phyloP scores from a whole-genome alignment of 2,888 invertebrate species.

The Leptogaster cylindrica region DNA sequence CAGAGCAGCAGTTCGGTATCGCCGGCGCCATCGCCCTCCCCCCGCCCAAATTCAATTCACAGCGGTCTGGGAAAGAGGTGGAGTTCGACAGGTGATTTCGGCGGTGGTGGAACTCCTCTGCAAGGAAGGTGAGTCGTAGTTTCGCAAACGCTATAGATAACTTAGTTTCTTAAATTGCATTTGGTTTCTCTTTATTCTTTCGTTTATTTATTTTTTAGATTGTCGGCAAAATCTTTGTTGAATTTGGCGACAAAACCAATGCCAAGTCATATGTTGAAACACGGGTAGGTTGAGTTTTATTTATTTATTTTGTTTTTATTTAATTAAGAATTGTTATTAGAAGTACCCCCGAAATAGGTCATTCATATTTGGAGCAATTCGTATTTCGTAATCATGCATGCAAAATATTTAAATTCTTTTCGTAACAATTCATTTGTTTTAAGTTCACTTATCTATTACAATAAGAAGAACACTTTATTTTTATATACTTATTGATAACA shows the following conservation, averaged over 20 bases:
- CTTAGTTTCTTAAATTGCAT: conserved; percentile 28
- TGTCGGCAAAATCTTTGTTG: conserved; percentile 74
- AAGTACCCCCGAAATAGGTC: too few species aligned
- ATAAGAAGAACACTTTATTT: too few species aligned
- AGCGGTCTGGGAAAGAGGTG: conserved; percentile 71
- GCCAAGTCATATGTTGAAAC: conserved; percentile 69
- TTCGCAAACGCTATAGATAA: too few species aligned
- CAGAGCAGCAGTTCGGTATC: conserved; percentile 83
- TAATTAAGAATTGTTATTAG: conserved; percentile 47
- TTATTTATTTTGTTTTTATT: conserved; percentile 50
- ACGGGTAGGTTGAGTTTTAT: conserved; percentile 70
- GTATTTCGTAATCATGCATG: too few species aligned
- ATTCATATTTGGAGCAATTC: too few species aligned
- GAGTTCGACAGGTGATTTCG: conserved; percentile 86
- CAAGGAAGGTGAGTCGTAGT: conserved; percentile 63
- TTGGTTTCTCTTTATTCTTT: conserved; percentile 8
- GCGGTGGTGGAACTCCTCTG: conserved; percentile 52
- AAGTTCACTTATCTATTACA: too few species aligned
- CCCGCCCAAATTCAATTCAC: conserved; percentile 73
- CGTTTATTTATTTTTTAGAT: conserved; percentile 64
- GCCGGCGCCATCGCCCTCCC: conserved; percentile 80
- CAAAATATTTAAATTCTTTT: too few species aligned
- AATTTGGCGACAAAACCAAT: conserved; percentile 71
- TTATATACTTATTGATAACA: too few species aligned
- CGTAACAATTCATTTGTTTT: too few species aligned